These are phyloP conservation scores for Synergus japonicus DNA, from an alignment of 2,888 invertebrate species.

Conservation along the genomic window DNA sequence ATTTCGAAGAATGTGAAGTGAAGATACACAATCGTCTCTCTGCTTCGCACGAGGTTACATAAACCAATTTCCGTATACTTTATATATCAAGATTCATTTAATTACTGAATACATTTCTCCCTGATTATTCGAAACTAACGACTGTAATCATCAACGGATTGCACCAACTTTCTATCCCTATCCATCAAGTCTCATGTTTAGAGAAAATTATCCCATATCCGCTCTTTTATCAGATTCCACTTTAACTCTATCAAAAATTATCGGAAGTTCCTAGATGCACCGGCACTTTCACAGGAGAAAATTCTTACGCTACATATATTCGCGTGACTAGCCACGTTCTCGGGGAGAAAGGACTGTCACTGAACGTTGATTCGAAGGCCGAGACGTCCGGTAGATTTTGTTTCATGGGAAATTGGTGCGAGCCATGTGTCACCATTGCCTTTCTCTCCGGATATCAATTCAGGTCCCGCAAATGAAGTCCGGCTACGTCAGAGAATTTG, in stretches of 20 bases:
- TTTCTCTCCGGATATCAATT: constrained; percentile 70
- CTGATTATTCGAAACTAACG: not conserved
- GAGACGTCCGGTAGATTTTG: constrained; percentile 55
- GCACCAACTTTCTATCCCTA: constrained; percentile 20
- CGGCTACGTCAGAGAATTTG: constrained; percentile 43
- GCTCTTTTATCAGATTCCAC: not conserved
- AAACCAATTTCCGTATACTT: constrained; percentile 8
- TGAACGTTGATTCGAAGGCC: constrained; percentile 43
- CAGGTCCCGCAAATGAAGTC: constrained; percentile 48
- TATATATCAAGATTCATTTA: not conserved
- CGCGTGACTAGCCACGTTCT: constrained; percentile 22
- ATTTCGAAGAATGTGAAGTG: too few relatives aligned
- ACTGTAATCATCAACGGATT: constrained; percentile 3
- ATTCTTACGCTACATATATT: constrained; percentile 22
- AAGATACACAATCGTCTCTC: too few relatives aligned
- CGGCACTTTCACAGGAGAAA: constrained; percentile 19
- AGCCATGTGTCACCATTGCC: constrained; percentile 61
- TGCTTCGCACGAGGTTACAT: not conserved
- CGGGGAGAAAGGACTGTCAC: constrained; percentile 27
- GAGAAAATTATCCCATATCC: not conserved
- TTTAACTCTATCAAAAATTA: not conserved
- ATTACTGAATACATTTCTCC: constrained; percentile 7
- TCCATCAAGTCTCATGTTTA: constrained; percentile 3
- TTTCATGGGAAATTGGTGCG: constrained; percentile 52
- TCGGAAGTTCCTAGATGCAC: not conserved